Conservation (phyloP, 2,113 vertebrate species). For the Carlito syrichta region DNA sequence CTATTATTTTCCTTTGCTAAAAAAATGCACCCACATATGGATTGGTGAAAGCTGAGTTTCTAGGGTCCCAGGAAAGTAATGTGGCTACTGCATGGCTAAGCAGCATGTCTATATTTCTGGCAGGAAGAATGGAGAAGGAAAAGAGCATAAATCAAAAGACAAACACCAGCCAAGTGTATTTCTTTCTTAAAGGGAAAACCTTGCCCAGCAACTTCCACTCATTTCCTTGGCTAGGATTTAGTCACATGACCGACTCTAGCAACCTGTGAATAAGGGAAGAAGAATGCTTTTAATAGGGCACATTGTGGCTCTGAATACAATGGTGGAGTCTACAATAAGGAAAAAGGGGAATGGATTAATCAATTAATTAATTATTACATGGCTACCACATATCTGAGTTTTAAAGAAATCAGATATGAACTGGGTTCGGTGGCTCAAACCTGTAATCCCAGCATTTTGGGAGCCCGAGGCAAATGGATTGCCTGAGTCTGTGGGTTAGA, state of each 20-base stretch:
- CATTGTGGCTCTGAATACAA: not conserved
- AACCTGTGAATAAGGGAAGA: not conserved
- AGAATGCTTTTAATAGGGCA: not conserved
- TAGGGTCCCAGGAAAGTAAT: not conserved
- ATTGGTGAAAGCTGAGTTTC: not conserved
- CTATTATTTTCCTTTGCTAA: not conserved
- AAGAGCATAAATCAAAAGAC: not conserved
- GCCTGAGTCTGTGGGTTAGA: too few relatives aligned
- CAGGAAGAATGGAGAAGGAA: not conserved
- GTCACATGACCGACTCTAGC: not conserved
- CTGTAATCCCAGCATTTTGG: too few relatives aligned
- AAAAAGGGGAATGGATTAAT: not conserved
- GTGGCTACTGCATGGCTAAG: too few relatives aligned
- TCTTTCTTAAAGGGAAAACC: not conserved
- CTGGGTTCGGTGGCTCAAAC: too few relatives aligned
- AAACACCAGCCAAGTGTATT: not conserved
- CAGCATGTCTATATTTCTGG: too few relatives aligned
- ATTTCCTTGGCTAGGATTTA: not conserved
- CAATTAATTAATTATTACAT: not conserved
- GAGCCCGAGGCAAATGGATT: too few relatives aligned
- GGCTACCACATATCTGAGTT: not conserved
- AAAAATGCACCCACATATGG: not conserved
- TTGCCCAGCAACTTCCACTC: not conserved
- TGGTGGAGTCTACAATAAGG: not conserved
- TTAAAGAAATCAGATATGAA: not conserved